These are phyloP conservation scores for Zaprionus taronus DNA, from an alignment of 1,140 invertebrate genomes.

Conservation along the genomic window DNA sequence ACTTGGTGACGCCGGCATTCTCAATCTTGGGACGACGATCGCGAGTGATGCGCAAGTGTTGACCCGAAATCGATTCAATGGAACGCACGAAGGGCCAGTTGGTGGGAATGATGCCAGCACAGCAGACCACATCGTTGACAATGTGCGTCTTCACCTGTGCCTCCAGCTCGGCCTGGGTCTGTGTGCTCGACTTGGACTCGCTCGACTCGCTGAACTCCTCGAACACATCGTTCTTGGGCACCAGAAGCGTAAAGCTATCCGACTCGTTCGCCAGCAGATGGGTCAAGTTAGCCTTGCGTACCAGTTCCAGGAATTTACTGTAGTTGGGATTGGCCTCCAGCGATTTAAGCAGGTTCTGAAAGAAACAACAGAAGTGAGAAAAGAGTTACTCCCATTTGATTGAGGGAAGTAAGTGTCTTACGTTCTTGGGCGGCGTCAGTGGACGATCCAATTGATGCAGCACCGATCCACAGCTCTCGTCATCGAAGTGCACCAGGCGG, in stretches of 20 bases:
- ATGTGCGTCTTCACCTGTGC: constrained; percentile 79
- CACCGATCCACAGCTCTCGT: constrained; percentile 87
- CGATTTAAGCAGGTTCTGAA: constrained; percentile 69
- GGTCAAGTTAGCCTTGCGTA: constrained; percentile 78
- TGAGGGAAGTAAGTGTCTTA: constrained; percentile 13
- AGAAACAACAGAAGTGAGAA: background rate
- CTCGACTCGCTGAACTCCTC: constrained; percentile 82
- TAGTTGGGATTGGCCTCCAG: constrained; percentile 80
- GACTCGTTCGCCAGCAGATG: constrained; percentile 67
- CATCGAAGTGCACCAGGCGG: constrained; percentile 86
- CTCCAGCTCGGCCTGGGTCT: constrained; percentile 59
- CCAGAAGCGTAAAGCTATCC: constrained; percentile 86
- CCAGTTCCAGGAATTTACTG: constrained; percentile 78
- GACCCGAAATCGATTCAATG: constrained; percentile 85
- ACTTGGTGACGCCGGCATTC: constrained; percentile 86
- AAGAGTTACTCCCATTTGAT: background rate
- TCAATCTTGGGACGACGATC: constrained; percentile 86
- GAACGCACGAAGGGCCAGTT: constrained; percentile 86
- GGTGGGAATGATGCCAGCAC: constrained; percentile 86
- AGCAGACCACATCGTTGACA: constrained; percentile 86
- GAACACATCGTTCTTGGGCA: constrained; percentile 88
- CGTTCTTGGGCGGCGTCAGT: constrained; percentile 85
- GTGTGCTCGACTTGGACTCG: constrained; percentile 44
- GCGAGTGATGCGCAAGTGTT: constrained; percentile 85
- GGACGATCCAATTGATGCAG: constrained; percentile 87